phyloP scores from a whole-genome alignment of 2,888 invertebrate species.

The Eilema depressum region DNA sequence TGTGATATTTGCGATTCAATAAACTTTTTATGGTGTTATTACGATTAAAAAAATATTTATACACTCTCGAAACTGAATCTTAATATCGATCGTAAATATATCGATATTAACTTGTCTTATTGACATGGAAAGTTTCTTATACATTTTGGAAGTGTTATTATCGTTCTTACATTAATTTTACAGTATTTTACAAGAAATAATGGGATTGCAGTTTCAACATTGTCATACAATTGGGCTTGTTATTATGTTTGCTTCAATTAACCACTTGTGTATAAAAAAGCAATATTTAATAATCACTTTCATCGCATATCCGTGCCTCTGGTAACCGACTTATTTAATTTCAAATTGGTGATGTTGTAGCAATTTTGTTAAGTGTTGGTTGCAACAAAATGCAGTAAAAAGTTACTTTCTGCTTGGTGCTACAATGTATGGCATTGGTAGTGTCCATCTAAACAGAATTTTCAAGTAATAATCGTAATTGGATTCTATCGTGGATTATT shows the following conservation, averaged over 20 bases:
- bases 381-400: neutral
- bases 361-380: neutral
- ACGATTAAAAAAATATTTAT: constrained; percentile 37
- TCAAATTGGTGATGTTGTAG: neutral
- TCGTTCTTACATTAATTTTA: constrained; percentile 1
- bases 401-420: neutral
- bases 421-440: neutral
- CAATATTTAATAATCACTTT: neutral
- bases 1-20: constrained; percentile 32
- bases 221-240: neutral
- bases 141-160: constrained; percentile 16
- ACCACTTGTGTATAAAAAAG: neutral
- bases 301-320: neutral
- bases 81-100: constrained; percentile 31
- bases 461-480: too few species aligned
- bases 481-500: too few species aligned
- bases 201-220: neutral
- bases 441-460: too few species aligned
- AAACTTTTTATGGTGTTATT: constrained; percentile 38
- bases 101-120: constrained; percentile 22
- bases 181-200: constrained; percentile 5
- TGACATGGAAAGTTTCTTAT: constrained; percentile 23
- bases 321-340: neutral
- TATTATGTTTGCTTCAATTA: neutral
- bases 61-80: constrained; percentile 23